Conservation (phyloP, 2,888 invertebrate species). For the Netelia melanura region DNA sequence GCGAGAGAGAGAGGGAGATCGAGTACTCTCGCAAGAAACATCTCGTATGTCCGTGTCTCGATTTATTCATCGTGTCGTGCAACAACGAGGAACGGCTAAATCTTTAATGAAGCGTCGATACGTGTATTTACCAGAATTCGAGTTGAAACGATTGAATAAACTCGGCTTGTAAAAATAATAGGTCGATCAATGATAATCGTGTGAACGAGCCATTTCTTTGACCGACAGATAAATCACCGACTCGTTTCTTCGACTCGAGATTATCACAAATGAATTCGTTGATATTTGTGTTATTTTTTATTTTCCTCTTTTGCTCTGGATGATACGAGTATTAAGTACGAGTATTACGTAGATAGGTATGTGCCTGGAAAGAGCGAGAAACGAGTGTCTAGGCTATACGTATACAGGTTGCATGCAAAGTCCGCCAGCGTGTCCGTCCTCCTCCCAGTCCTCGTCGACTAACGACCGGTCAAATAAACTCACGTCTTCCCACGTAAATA, state of each 20-base stretch:
- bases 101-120: neutral
- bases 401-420: neutral
- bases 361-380: too few relatives aligned
- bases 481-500: conserved; percentile 68
- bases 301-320: too few relatives aligned
- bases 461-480: conserved; percentile 70
- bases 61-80: neutral
- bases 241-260: too few relatives aligned
- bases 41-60: neutral
- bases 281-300: too few relatives aligned
- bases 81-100: neutral
- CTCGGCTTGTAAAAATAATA: too few relatives aligned
- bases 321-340: too few relatives aligned
- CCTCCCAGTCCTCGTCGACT: conserved; percentile 29
- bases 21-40: neutral
- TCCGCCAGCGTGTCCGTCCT: neutral
- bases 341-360: too few relatives aligned
- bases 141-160: too few relatives aligned
- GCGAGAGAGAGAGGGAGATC: neutral
- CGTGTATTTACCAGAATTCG: neutral
- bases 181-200: too few relatives aligned
- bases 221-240: too few relatives aligned
- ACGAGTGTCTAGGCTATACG: neutral
- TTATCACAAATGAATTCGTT: too few relatives aligned
- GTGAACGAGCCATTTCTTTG: too few relatives aligned